These are phyloP conservation scores for Eretmodus cyanostictus DNA, from an alignment of 2,113 vertebrate genomes.

Conservation along the genomic window DNA sequence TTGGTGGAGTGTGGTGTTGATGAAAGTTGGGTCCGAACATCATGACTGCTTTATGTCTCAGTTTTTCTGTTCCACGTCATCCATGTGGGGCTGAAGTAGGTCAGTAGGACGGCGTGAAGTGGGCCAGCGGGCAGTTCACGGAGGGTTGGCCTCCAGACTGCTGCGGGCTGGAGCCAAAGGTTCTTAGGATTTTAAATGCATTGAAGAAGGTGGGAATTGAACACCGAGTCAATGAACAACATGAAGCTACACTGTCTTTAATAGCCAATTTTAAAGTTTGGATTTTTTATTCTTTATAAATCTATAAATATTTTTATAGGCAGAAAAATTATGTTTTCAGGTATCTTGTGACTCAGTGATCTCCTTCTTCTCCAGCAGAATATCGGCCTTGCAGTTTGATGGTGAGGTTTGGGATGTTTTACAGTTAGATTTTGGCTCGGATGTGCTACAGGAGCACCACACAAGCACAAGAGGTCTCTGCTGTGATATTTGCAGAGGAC, in stretches of 20 bases:
- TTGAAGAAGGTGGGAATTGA: fast-evolving
- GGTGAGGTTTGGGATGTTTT: not conserved
- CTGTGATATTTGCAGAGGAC: not conserved
- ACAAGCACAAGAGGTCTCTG: not conserved
- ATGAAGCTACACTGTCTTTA: not conserved
- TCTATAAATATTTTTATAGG: not conserved
- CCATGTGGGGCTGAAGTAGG: slow-evolving; percentile 22
- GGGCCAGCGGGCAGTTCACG: not conserved
- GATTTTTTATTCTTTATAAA: not conserved
- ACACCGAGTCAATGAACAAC: fast-evolving
- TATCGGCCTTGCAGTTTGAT: not conserved
- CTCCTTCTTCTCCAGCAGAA: not conserved
- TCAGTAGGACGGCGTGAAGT: slow-evolving; percentile 1
- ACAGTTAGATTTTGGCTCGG: fast-evolving
- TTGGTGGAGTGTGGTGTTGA: not conserved
- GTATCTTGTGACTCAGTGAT: fast-evolving
- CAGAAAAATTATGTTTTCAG: not conserved
- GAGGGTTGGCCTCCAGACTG: not conserved
- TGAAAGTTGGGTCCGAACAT: not conserved
- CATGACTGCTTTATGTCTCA: not conserved
- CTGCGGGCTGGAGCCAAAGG: not conserved
- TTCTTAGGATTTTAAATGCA: fast-evolving
- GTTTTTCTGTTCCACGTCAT: not conserved
- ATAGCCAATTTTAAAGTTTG: not conserved
- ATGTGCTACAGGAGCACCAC: not conserved